These are phyloP conservation scores for Microtus richardsoni DNA, from an alignment of 2,113 vertebrate genomes.

Conservation along the genomic window DNA sequence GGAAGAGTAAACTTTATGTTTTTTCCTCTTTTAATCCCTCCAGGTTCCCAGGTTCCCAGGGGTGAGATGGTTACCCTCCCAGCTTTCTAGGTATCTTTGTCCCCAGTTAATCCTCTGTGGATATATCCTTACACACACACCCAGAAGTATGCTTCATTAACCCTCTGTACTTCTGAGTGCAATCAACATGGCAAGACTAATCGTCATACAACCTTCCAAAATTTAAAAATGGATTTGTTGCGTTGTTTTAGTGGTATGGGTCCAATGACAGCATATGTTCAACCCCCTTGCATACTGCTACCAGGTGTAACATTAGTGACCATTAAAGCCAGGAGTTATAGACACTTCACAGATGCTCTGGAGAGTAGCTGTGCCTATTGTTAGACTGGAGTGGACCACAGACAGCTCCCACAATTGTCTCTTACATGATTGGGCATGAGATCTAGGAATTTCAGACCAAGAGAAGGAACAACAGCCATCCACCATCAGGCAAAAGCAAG, in stretches of 20 bases:
- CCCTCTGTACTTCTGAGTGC: neutral
- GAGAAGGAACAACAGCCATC: neutral
- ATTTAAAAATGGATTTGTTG: neutral
- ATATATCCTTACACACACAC: neutral
- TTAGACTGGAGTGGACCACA: neutral
- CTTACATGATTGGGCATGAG: neutral
- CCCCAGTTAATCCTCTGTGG: neutral
- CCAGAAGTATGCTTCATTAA: neutral
- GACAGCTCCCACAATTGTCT: neutral
- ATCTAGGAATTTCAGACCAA: neutral
- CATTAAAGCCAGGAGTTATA: neutral
- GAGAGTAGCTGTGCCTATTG: neutral
- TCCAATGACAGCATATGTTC: neutral
- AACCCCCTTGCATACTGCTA: neutral
- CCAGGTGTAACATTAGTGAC: neutral
- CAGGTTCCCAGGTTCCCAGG: neutral
- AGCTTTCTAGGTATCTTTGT: neutral
- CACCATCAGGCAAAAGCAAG: neutral
- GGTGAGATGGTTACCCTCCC: neutral
- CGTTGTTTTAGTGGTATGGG: neutral
- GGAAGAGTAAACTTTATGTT: neutral
- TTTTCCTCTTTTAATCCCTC: neutral
- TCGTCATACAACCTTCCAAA: neutral
- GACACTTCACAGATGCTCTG: too few relatives aligned
- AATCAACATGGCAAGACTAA: neutral